A percentile compares a stretch with the other conserved stretches of the same genome.
phyloP scores from a whole-genome alignment of 2,113 vertebrate species.

The Poeciliopsis prolifica region DNA sequence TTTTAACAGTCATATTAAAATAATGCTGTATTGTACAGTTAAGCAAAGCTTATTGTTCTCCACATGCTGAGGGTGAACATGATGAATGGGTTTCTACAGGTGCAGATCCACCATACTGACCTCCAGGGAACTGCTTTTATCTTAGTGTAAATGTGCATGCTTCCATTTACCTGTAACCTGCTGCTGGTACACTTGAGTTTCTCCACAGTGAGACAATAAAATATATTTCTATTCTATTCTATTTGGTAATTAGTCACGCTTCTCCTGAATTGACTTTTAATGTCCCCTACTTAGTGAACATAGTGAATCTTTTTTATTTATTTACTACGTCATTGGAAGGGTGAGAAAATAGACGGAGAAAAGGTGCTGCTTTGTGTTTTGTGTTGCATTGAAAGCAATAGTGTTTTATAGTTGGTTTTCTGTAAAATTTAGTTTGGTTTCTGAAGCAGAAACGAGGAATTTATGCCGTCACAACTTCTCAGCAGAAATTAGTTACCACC shows the following conservation, averaged over 20 bases:
- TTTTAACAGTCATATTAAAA: not conserved
- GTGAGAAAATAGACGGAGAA: too few species aligned
- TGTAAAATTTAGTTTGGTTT: not conserved
- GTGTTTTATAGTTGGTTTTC: not conserved
- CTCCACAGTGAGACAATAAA: too few species aligned
- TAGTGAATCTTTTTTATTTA: not conserved
- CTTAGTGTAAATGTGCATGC: too few species aligned
- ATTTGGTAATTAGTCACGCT: not conserved
- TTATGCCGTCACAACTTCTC: not conserved
- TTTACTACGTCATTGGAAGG: not conserved
- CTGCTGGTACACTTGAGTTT: too few species aligned
- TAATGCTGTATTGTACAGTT: not conserved
- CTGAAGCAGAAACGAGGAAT: not conserved
- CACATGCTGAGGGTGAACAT: not conserved
- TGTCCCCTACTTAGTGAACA: not conserved
- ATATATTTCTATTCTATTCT: too few species aligned
- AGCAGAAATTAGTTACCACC: constrained; percentile 5
- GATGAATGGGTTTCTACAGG: too few species aligned
- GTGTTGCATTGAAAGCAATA: not conserved
- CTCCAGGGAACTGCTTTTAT: too few species aligned
- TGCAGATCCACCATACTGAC: too few species aligned
- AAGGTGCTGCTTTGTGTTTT: not conserved
- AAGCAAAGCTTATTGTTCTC: not conserved
- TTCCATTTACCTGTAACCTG: too few species aligned
- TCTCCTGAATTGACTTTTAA: not conserved